Base-by-base conservation (phyloP, 1,140 invertebrate species). In the Saccostrea glomerata region DNA sequence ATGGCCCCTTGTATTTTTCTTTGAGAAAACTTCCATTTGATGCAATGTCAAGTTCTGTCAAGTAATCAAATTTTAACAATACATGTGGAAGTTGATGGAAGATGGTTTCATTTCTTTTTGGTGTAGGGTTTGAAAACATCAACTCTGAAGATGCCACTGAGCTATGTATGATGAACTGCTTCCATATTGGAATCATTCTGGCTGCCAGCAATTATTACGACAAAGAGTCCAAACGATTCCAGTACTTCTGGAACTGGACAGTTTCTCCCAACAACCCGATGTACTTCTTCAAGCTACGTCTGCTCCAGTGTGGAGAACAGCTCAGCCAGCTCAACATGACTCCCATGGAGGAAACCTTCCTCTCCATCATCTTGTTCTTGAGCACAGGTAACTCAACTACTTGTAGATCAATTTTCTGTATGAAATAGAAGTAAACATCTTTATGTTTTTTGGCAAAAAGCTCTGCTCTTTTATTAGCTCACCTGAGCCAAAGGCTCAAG, bases 231-330 rank as follows among this genome's bases (percentile, higher is more conserved):
- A 85, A 88, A 15, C 77, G 84, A 17, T 88, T 88, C 66, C 60
- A 77, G 9, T 77, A 85, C 25, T 88, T 88, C 66, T 88, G 87
- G 87, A 88, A 88, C 63, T 88, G 60, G 63, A 88, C 87, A 11
- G 15, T 88, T 11, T 85, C 82, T 23, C 87, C 87, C 20, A 84
- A 88, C 30, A 88, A 88, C 70, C 87, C 87, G 20, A 77, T 88
- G 87, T 88, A 88, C 63, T 85, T 88, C 58, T 88, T 88, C 55
- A 88, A 85, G 56, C 54, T 88, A 2, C 82, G 84, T 56, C 84
- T 88, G 7, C 40, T 88, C 25, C 87, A 88, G 30, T 63, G 63
- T 17, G 87, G 87, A n/a, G 83, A 88, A 30, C 17, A 54, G 13
- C 60, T 88, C n/a, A 88, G 73, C 83, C 84, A 77, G 15, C 84